Percentiles rank a stretch among this genome's conserved stretches.
Conservation (phyloP, 1,140 invertebrate genomes). For the Hermetia illucens region DNA sequence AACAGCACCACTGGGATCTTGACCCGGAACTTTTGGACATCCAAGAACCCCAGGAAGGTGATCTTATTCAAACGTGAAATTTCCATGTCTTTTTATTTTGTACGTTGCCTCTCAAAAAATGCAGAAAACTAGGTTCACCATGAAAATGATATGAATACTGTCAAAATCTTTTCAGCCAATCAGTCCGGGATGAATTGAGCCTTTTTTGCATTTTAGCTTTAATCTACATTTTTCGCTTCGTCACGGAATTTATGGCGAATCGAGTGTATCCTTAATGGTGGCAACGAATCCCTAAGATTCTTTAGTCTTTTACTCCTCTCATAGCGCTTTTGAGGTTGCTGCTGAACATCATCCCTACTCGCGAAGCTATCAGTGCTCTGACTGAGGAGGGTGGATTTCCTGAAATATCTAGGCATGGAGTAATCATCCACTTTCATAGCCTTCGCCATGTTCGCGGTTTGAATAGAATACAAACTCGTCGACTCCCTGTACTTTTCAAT, state of each 20-base stretch:
- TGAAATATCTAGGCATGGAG: slow-evolving; percentile 28
- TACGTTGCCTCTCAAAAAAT: too few species aligned
- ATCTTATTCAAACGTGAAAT: too few species aligned
- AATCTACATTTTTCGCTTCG: not conserved
- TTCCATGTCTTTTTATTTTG: too few species aligned
- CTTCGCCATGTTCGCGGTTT: slow-evolving; percentile 22
- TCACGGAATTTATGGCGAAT: not conserved
- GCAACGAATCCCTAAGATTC: slow-evolving; percentile 22
- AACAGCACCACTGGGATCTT: too few species aligned
- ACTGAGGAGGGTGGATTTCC: slow-evolving; percentile 20
- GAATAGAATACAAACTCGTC: slow-evolving; percentile 26
- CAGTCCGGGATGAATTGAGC: too few species aligned
- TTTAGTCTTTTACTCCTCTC: slow-evolving; percentile 27
- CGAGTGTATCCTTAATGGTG: slow-evolving; percentile 26
- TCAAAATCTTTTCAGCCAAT: too few species aligned
- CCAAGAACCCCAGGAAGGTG: too few species aligned
- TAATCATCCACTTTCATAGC: slow-evolving; percentile 19
- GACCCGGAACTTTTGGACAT: too few species aligned
- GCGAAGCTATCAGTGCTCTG: slow-evolving; percentile 23
- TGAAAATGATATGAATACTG: too few species aligned
- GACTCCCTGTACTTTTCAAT: slow-evolving; percentile 30
- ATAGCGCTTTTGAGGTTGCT: slow-evolving; percentile 17
- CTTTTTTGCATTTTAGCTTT: too few species aligned
- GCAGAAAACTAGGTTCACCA: too few species aligned
- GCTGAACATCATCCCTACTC: slow-evolving; percentile 10